Conservation (phyloP, 1,140 invertebrate genomes). For the Heliothis virescens region DNA sequence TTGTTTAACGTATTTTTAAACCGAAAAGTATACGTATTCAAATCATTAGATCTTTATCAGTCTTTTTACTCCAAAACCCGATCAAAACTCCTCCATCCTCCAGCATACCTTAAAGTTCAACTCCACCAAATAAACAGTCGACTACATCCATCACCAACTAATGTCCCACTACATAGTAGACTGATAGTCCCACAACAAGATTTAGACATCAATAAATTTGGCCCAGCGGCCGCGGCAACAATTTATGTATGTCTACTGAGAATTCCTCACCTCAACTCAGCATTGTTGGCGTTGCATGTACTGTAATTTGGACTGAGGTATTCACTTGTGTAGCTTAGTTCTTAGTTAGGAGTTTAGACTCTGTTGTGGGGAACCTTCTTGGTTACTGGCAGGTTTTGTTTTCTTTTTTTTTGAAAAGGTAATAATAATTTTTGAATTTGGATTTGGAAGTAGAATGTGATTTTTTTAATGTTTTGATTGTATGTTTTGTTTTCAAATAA, state of each 20-base stretch:
- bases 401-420: too few species aligned
- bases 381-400: not conserved
- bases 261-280: constrained; percentile 40
- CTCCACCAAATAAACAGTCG: not conserved
- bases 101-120: not conserved
- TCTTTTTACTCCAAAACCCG: not conserved
- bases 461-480: not conserved
- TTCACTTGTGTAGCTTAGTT: constrained; percentile 14
- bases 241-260: constrained; percentile 38
- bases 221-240: constrained; percentile 21
- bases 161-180: constrained; percentile 17
- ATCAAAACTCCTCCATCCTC: not conserved
- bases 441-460: not conserved
- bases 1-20: too few species aligned
- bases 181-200: constrained; percentile 48
- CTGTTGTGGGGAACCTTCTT: not conserved
- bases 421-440: not conserved
- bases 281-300: constrained; percentile 23
- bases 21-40: too few species aligned
- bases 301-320: constrained; percentile 14
- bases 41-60: too few species aligned
- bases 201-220: constrained; percentile 49
- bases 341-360: not conserved
- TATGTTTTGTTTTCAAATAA: not conserved
- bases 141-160: constrained; percentile 13